These are phyloP conservation scores for Lypha dubia DNA, from an alignment of 2,888 invertebrate species.

Conservation along the genomic window DNA sequence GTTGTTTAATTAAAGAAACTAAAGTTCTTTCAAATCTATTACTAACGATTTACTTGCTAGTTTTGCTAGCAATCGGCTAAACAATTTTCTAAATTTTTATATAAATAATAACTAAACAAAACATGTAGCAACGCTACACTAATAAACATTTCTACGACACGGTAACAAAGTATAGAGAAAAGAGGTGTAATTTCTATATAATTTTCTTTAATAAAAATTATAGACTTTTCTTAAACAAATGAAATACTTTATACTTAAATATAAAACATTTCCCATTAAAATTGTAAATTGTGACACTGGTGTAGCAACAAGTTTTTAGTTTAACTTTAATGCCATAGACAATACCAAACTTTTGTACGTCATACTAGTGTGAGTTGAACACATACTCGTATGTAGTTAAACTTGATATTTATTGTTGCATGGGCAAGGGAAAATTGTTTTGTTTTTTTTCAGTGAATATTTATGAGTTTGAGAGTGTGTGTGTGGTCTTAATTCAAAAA, in stretches of 20 bases:
- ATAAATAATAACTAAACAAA: slow-evolving; percentile 1
- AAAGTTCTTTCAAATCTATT: not conserved
- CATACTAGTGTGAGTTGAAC: not conserved
- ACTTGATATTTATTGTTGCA: not conserved
- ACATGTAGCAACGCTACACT: not conserved
- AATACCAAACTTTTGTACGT: slow-evolving; percentile 38
- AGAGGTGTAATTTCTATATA: not conserved
- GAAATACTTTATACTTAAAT: not conserved
- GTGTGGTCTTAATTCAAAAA: slow-evolving; percentile 26
- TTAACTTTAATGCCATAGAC: slow-evolving; percentile 46
- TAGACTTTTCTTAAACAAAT: not conserved
- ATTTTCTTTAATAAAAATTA: not conserved
- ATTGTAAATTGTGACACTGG: slow-evolving; percentile 18
- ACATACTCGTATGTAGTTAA: not conserved
- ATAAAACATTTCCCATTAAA: not conserved
- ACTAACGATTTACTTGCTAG: not conserved
- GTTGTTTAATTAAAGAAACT: not conserved
- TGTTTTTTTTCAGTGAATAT: too few species aligned
- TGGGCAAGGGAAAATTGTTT: not conserved
- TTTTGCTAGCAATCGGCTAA: not conserved
- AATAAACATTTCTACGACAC: not conserved
- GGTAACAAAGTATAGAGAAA: not conserved
- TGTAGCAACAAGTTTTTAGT: slow-evolving; percentile 32
- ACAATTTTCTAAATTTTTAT: not conserved
- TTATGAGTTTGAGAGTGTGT: too few species aligned